Conservation (phyloP, 2,888 invertebrate genomes). For the Rugalucina vietnamica region DNA sequence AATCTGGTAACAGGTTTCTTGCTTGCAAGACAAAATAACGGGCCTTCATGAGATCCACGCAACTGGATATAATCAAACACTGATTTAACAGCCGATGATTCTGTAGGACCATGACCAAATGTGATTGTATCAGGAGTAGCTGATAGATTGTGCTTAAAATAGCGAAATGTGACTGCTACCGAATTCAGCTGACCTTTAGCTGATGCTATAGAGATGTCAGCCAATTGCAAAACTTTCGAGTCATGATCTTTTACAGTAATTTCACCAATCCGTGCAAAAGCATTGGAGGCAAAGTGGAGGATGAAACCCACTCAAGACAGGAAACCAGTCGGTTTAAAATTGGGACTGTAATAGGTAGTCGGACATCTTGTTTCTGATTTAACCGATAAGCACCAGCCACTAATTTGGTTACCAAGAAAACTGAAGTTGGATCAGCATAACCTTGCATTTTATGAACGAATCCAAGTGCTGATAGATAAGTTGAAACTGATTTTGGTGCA, state of each 20-base stretch:
- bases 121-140: background rate
- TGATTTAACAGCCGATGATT: background rate
- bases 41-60: background rate
- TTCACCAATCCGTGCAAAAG: background rate
- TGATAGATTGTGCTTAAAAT: background rate
- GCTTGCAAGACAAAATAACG: background rate
- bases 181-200: background rate
- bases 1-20: background rate
- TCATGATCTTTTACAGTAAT: background rate
- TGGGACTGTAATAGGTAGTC: background rate
- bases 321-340: background rate
- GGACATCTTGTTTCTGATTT: background rate
- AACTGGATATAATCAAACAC: background rate
- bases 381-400: background rate
- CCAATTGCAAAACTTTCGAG: background rate
- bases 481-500: background rate
- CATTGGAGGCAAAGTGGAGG: background rate
- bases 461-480: background rate
- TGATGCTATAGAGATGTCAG: background rate
- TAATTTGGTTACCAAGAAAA: background rate
- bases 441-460: background rate
- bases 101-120: background rate
- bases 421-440: background rate
- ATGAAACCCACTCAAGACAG: background rate
- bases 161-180: background rate